Conservation (phyloP, 2,888 invertebrate species). For the Automeris io region DNA sequence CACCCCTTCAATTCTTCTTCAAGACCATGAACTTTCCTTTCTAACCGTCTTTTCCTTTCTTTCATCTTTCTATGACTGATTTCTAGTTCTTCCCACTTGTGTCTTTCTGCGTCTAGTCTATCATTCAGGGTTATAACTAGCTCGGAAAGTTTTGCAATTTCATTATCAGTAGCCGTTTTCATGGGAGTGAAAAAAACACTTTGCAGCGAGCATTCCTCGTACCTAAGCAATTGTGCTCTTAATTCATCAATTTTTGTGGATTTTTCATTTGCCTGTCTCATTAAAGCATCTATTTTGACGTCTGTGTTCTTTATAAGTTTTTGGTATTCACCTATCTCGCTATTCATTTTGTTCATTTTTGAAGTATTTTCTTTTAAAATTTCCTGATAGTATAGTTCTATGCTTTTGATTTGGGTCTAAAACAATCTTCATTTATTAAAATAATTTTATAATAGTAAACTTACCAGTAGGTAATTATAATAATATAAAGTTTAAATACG, state of each 20-base stretch:
- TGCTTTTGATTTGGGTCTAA: conserved; percentile 68
- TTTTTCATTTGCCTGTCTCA: conserved; percentile 64
- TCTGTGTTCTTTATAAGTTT: conserved; percentile 66
- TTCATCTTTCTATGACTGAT: conserved; percentile 70
- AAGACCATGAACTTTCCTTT: conserved; percentile 37
- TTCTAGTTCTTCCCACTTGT: conserved; percentile 77
- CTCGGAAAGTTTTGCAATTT: conserved; percentile 78
- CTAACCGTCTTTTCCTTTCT: conserved; percentile 63
- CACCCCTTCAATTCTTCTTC: conserved; percentile 42
- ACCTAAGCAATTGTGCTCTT: conserved; percentile 56
- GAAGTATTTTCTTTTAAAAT: conserved; percentile 62
- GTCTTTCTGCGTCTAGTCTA: conserved; percentile 77
- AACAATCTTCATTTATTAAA: conserved; percentile 21
- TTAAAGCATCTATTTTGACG: conserved; percentile 67
- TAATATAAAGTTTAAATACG: too few species aligned
- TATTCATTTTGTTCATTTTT: conserved; percentile 67
- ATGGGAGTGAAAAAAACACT: conserved; percentile 70
- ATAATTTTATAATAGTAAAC: too few species aligned
- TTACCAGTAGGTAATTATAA: not conserved
- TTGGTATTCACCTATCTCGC: conserved; percentile 53
- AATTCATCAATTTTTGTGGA: conserved; percentile 64
- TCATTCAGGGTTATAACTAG: conserved; percentile 74
- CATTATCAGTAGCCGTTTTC: conserved; percentile 78
- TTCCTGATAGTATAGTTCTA: conserved; percentile 67
- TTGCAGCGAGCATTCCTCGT: conserved; percentile 67